Base-by-base conservation (phyloP, 2,888 invertebrate species). In the Leptopilina myrica region DNA sequence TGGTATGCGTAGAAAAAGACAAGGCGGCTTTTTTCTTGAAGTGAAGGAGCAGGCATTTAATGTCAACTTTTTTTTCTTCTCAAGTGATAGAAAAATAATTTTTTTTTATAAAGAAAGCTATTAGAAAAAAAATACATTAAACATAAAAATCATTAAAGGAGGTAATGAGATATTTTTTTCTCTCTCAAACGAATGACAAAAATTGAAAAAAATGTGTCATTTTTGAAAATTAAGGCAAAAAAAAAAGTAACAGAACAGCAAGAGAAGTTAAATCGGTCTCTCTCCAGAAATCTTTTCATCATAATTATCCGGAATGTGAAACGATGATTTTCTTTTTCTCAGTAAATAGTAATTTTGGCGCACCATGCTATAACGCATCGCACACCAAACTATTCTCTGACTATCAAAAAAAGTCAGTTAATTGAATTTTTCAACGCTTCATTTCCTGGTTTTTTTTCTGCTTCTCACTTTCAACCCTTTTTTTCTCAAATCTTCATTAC, bases 281-380 rank as follows among this genome's bases (percentile, higher is more conserved):
- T 73, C 33, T 8, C 33, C 33, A 59, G 14, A 73, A 73, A 73
- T 73, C 40, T 56, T 56, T 73, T 12, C 53, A 5, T 46, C 9
- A 49, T 49, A 7, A 56, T 56, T 14, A 33, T 73, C 5, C 56
- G 33, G 56, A 73, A 33, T 56, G 73, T 73, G 53, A 73, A 73
- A 73, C 26, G n/a, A 56, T 56, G 56, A 73, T 56, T 46, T 43
- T 33, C 33, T 33, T 33, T 33, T 33, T 53, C 26, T 77, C 78
- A 64, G 76, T 77, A 79, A 33, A 46, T 67, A 49, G 78, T 79
- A 66, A 65, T 62, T 79, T 80, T 62, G 53, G 78, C 80, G 83
- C 86, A 84, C 87, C 85, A 89, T 89, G 89, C 89, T 89, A 89
- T 77, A 89, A 89, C 89, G 85, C 88, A 89, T 89, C 87, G 88